Evolutionary conservation across 2,113 vertebrate genomes (phyloP), one percentile per base, ranked within the genome.

Genomic region (Oryzias curvinotus): DNA sequence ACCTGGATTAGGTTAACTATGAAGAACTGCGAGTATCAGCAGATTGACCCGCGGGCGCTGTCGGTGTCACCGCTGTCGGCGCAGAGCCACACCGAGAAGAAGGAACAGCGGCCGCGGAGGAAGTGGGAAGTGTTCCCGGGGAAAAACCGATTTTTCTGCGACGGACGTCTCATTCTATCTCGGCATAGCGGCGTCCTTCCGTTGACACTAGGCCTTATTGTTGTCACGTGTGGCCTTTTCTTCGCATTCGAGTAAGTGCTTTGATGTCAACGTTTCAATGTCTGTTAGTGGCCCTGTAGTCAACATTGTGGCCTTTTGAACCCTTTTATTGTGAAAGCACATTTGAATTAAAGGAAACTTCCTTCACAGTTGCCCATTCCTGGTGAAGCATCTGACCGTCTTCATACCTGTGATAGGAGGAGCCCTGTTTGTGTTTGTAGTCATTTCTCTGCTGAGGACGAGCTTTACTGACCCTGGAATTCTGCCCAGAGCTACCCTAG

Each of bases 401-500:
- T 95, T 93, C 86, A 96, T 98, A 87, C 96, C 96, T 68, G 82
- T 95, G 83, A 96, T 97, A 3, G 96, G 92, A 2, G 95, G 90
- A 53, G 6, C 95, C 74, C 93, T 98, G 30, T 95, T 95, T 92
- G 85, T 96, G 74, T 96, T 98, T 66, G 96, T 97, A 86, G 83
- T 96, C 84, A 85, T 93, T 82, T 93, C 93, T 77, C 88, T 98
- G 82, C 91, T 98, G 62, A 95, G 95, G 79, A 98, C 96, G 1
- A 97, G 95, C 84, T 95, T 97, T 87, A 95, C 93, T 15, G 96
- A 98, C 73, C 96, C 96, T 0, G 96, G 96, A 7, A 98, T 98
- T 79, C 90, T 98, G 82, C 96, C 96, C 63, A 94, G 96, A 87
- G 95, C 96, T 83, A 95, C 93, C 0, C 90, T 94, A 19, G 95